Evolutionary conservation across 2,797 vertebrate species (phyloP), one percentile per base, ranked within the genome.

Genomic region (Pantherophis vulpinus): DNA sequence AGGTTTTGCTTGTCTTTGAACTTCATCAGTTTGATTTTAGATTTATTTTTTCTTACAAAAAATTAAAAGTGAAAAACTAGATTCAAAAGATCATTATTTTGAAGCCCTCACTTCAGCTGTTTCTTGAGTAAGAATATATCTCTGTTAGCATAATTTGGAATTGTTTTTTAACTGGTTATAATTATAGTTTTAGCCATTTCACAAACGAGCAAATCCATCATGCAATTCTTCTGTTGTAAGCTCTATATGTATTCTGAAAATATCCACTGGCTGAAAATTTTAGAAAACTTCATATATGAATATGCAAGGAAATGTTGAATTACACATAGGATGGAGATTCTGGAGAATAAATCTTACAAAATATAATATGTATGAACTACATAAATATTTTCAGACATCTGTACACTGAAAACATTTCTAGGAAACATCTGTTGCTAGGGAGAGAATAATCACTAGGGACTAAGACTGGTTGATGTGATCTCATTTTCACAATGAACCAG

Each of bases 361-460:
- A 27, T 14, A 37, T 5, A 18, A 88, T 60, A 54, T 60, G 23
- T 14, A 61, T 55, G 12, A 54, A 61, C 60, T 61, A 61, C 7
- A 14, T 88, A 83, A 29, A 59, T 74, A 42, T 42, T 91, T 54
- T 88, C 63, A 60, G 86, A 51, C 55, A 88, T 18, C 55, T 87
- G 37, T 47, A 59, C 18, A 58, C 27, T 87, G 13, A 55, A 87
- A 93, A 90, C 63, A 88, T 59, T 55, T 87, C 88, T 61, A 88
- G 90, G 86, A 91, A 88, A 88, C 79, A 91, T 91, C 63, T 88
- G 86, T 93, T 91, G 63, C 63, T 91, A 91, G 55, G 63, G 90
- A 79, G 20, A 79, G 37, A 37, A 42, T 42, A 60, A 3, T 88
- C 13, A 42, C 55, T 79, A 74, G 90, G 86, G 86, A 61, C 86